Evolutionary conservation across 2,113 vertebrate genomes (phyloP).

Genomic region (Malurus melanocephalus): DNA sequence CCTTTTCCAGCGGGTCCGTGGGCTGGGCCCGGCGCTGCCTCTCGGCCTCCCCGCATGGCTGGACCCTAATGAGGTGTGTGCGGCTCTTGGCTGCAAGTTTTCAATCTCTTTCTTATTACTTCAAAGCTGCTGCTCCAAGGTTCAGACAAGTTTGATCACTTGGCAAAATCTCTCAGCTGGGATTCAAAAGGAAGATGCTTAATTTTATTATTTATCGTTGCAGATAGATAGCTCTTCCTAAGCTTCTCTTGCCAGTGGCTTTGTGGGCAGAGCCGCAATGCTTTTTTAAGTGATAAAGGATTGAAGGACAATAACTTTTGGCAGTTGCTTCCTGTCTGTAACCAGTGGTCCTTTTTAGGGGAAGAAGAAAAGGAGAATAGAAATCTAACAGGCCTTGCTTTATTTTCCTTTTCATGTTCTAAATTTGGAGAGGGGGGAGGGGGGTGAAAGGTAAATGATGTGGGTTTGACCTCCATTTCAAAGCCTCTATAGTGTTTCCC

Average conservation of each 20-base stretch:
- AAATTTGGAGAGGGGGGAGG: background rate
- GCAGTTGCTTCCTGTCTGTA: slow-evolving; percentile 36
- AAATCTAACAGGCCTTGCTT: background rate
- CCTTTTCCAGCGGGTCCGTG: slow-evolving; percentile 39
- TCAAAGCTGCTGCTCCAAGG: slow-evolving; percentile 42
- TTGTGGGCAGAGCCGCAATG: accelerated
- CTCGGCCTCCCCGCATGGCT: slow-evolving; percentile 55
- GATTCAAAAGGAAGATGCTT: slow-evolving; percentile 6
- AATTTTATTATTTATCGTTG: slow-evolving; percentile 21
- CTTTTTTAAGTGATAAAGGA: slow-evolving; percentile 30
- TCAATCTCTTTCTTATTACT: slow-evolving; percentile 54
- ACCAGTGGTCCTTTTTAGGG: background rate
- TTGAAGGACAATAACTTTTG: slow-evolving; percentile 43
- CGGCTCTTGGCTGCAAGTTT: slow-evolving; percentile 51
- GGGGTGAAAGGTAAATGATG: background rate
- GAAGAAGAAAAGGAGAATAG: background rate
- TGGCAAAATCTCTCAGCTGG: slow-evolving; percentile 33
- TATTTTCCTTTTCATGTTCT: slow-evolving; percentile 6
- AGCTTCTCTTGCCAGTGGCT: background rate
- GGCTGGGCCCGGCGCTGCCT: slow-evolving; percentile 45
- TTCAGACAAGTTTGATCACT: slow-evolving; percentile 40
- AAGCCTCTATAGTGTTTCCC: background rate
- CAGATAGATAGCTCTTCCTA: background rate
- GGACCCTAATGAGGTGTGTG: slow-evolving; percentile 67
- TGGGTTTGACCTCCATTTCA: slow-evolving; percentile 1